Evolutionary conservation across 2,113 vertebrate genomes (phyloP).

Genomic region (Chaetorhynchus papuensis): DNA sequence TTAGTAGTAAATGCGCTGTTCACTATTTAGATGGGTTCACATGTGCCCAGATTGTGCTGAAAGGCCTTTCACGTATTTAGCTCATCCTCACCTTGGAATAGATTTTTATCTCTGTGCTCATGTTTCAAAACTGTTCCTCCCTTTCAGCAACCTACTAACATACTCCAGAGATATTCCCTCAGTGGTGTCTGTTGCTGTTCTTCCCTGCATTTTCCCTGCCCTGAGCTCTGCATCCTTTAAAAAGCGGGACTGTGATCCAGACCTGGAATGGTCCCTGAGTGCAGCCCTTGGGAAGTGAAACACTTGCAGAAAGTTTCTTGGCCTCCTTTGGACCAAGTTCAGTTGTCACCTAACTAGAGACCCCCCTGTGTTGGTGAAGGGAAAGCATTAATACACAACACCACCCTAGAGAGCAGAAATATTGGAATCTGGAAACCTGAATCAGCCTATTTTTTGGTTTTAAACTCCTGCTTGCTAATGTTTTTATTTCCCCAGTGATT

Average conservation of each 20-base stretch:
- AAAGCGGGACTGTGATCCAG: background rate
- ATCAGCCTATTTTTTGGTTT: background rate
- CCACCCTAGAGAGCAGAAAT: background rate
- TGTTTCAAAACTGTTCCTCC: slow-evolving; percentile 14
- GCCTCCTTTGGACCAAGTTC: background rate
- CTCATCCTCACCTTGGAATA: slow-evolving; percentile 43
- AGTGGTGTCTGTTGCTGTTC: background rate
- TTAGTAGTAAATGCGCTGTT: background rate
- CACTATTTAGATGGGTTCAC: background rate
- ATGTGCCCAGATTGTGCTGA: background rate
- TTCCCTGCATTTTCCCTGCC: background rate
- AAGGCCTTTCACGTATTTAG: slow-evolving; percentile 23
- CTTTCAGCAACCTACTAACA: background rate
- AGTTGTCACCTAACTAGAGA: background rate
- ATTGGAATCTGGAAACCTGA: background rate
- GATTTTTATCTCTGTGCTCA: slow-evolving; percentile 32
- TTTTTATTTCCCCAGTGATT: background rate
- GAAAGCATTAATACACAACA: background rate
- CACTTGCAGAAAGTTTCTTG: background rate
- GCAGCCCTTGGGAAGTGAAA: background rate
- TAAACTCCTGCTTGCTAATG: background rate
- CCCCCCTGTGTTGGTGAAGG: background rate
- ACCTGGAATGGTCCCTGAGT: background rate
- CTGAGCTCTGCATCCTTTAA: background rate
- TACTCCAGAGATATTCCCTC: background rate